Base-by-base conservation (phyloP, 64 coral and sea anemone genomes). In the Orbicella faveolata region DNA sequence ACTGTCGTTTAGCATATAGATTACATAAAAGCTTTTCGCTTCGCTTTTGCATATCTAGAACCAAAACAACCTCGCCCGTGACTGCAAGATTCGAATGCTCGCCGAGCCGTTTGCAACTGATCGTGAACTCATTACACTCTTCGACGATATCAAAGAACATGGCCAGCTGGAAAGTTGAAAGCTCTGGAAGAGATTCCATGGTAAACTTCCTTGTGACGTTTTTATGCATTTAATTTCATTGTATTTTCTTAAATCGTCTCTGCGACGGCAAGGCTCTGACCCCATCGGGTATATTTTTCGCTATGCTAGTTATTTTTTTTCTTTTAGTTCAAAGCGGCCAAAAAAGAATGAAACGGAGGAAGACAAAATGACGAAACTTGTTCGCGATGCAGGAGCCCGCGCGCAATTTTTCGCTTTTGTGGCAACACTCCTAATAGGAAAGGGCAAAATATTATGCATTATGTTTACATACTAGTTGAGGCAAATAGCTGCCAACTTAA, bases 21-120 rank as follows among this genome's bases (percentile, higher is more conserved):
- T n/a, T 15, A 33, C 63, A 48, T 62, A 7, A 66, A 66, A 83
- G 20, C 17, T 17, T 36, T 33, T 59, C n/a, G 9, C n/a, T 7
- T n/a, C 2, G 1, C 26, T 84, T 68, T 84, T 69, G 81, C 81
- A 84, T 84, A 84, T 69, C 62, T 2, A 34, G 41, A 84, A 84
- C 51, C 62, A 84, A 84, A 81, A 33, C 57, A 59, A 16, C 30
- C 25, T 73, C 68, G 21, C 23, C 26, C 23, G 15, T 48, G 9
- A 8, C 13, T 76, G 36, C 36, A 48, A 76, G 81, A 67, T 67
- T 67, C 17, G 64, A 67, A 67, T 23, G 7, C 64, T 15, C 23
- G 21, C 6, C 64, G 18, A 67, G 64, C 9, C 2, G 64, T 67
- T 23, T 67, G 9, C 64, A 67, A 20, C 18, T 20, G 18, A 67